Conservation (phyloP, 2,113 vertebrate genomes). For the Cyanoramphus novaezelandiae region DNA sequence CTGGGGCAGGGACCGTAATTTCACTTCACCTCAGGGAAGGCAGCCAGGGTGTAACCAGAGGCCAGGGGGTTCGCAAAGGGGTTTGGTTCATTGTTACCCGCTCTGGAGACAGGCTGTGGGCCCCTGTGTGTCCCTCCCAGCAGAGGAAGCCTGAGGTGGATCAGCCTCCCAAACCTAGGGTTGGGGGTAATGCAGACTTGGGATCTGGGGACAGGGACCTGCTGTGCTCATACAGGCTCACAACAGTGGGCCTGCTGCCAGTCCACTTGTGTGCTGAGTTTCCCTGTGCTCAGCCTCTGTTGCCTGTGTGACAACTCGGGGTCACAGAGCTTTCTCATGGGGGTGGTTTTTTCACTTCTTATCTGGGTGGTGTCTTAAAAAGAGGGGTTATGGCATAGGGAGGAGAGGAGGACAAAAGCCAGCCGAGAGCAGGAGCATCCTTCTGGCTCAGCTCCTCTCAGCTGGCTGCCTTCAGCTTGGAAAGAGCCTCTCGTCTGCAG, state of each 20-base stretch:
- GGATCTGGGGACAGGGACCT: neutral
- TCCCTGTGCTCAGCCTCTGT: neutral
- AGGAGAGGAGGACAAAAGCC: neutral
- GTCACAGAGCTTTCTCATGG: neutral
- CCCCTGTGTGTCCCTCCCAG: accelerated
- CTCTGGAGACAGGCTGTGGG: neutral
- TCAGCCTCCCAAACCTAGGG: neutral
- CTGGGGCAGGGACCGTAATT: neutral
- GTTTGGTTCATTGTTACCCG: neutral
- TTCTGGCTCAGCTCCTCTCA: neutral
- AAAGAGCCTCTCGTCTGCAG: neutral
- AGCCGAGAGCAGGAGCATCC: neutral
- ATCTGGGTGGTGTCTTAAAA: neutral
- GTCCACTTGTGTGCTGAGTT: neutral
- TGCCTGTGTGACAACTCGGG: neutral
- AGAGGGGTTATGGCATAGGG: accelerated
- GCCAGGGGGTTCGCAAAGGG: accelerated
- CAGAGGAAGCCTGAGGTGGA: neutral
- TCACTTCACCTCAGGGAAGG: neutral
- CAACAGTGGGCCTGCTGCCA: neutral
- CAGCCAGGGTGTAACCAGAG: neutral
- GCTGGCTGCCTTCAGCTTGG: neutral
- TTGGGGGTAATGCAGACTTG: too few species aligned
- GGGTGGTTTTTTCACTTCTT: neutral
- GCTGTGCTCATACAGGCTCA: neutral